phyloP scores from a whole-genome alignment of 2,888 invertebrate species.

The Julus scandinavius region DNA sequence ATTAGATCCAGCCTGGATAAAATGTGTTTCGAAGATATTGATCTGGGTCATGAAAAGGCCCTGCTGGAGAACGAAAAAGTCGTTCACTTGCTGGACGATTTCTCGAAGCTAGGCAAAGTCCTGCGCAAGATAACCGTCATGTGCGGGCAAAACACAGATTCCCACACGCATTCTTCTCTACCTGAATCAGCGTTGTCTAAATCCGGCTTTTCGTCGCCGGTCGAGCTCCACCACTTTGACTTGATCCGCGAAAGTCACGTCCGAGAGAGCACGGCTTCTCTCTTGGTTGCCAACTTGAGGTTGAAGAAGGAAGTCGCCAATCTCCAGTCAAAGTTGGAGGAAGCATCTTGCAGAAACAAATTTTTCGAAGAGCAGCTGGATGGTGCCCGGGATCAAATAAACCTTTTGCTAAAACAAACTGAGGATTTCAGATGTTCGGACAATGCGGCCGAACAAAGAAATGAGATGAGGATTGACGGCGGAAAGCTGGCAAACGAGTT shows the following conservation, averaged over 20 bases:
- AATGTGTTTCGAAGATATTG: neutral
- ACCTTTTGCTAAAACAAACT: neutral
- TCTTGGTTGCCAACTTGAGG: constrained; percentile 3
- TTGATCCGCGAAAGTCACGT: constrained; percentile 43
- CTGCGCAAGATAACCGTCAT: constrained; percentile 5
- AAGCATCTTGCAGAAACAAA: constrained; percentile 51
- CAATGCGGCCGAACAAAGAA: neutral
- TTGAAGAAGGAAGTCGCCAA: constrained; percentile 57
- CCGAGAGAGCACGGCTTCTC: neutral
- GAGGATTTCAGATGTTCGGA: neutral
- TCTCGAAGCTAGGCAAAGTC: neutral
- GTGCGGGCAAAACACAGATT: neutral
- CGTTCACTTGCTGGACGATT: neutral
- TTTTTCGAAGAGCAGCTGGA: constrained; percentile 43
- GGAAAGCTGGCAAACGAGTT: neutral
- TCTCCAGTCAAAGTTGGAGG: constrained; percentile 56
- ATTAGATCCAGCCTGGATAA: neutral
- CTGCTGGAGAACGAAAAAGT: neutral
- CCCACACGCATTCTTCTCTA: neutral
- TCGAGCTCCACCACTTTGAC: constrained; percentile 30
- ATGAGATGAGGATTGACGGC: neutral
- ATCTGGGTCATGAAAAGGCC: neutral
- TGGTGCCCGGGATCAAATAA: neutral
- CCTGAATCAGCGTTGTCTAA: neutral
- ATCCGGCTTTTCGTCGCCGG: neutral